Percentiles rank a stretch among this genome's conserved stretches.
phyloP scores from a whole-genome alignment of 2,113 vertebrate genomes.

The Ptilonorhynchus violaceus region DNA sequence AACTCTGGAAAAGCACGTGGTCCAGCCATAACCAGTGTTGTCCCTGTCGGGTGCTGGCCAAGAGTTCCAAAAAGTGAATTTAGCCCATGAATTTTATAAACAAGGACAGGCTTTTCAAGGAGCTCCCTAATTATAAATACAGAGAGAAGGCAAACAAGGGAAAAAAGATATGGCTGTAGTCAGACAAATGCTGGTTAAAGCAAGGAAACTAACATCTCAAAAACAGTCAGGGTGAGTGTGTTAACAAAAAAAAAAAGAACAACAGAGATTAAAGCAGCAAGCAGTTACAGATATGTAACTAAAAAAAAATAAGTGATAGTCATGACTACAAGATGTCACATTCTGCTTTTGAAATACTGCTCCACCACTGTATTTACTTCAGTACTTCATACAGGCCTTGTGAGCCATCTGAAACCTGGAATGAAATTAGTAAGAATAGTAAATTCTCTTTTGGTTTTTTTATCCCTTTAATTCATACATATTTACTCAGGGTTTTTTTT shows the following conservation, averaged over 20 bases:
- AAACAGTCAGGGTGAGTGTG: rapidly evolving
- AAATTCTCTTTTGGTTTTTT: background rate
- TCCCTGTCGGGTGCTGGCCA: background rate
- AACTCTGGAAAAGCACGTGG: background rate
- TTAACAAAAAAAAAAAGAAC: background rate
- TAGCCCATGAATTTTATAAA: background rate
- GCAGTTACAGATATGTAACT: background rate
- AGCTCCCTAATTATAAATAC: background rate
- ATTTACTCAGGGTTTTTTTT: background rate
- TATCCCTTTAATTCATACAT: background rate
- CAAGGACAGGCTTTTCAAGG: background rate
- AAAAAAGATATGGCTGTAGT: background rate
- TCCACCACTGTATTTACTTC: background rate
- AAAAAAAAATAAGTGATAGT: background rate
- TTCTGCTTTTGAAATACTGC: background rate
- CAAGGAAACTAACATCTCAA: background rate
- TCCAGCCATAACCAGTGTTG: background rate
- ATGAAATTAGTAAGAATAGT: background rate
- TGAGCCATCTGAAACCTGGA: background rate
- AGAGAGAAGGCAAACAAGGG: background rate
- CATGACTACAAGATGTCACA: background rate
- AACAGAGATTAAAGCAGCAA: background rate
- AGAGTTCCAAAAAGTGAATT: background rate
- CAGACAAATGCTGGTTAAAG: background rate
- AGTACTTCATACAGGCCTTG: background rate